Conservation (phyloP, 2,113 vertebrate genomes). For the Pedetes capensis region DNA sequence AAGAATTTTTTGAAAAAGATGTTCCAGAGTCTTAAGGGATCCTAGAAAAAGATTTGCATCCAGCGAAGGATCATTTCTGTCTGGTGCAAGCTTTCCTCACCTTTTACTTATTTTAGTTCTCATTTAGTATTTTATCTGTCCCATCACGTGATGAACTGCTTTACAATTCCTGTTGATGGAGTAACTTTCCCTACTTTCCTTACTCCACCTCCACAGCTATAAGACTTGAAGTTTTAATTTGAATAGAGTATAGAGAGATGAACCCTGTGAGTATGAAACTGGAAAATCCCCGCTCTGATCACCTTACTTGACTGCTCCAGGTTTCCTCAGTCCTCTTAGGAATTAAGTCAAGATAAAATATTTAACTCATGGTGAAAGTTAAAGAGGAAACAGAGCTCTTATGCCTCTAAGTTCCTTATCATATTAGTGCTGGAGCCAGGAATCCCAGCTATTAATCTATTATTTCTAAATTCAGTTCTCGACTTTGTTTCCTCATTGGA, state of each 20-base stretch:
- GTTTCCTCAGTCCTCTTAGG: slow-evolving; percentile 15
- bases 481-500: slow-evolving; percentile 57
- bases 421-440: slow-evolving; percentile 37
- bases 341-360: slow-evolving; percentile 47
- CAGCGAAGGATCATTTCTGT: background rate
- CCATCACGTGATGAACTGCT: background rate
- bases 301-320: background rate
- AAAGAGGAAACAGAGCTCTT: slow-evolving; percentile 17
- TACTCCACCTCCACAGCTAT: background rate
- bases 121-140: slow-evolving; percentile 37
- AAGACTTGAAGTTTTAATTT: slow-evolving; percentile 51
- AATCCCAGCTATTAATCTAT: slow-evolving; percentile 8
- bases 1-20: background rate
- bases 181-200: background rate
- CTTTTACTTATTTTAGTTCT: slow-evolving; percentile 18
- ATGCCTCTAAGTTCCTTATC: slow-evolving; percentile 13
- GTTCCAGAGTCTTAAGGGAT: slow-evolving; percentile 24
- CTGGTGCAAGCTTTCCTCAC: background rate
- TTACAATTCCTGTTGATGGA: slow-evolving; percentile 17
- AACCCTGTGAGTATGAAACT: background rate
- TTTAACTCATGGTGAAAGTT: slow-evolving; percentile 37
- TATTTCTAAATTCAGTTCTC: slow-evolving; percentile 34
- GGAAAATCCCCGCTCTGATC: slow-evolving; percentile 5
- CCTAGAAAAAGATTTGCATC: slow-evolving; percentile 6
- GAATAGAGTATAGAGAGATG: slow-evolving; percentile 18